A percentile compares a stretch with the other conserved stretches of the same genome.
Evolutionary conservation across 2,888 invertebrate species (phyloP).

Genomic region (Oxystoma pomonae): DNA sequence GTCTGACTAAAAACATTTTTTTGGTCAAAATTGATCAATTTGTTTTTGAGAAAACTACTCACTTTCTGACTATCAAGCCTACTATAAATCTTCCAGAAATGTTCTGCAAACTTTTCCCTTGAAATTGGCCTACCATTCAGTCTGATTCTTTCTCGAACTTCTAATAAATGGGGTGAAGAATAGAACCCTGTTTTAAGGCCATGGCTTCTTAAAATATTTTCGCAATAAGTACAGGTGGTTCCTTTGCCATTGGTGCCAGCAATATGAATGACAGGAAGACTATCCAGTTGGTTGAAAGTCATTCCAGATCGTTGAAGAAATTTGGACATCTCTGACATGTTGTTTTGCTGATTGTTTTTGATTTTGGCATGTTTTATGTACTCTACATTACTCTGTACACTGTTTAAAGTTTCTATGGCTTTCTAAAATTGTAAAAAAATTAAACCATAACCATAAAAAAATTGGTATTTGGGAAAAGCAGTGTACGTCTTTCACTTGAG

Average conservation of each 20-base stretch:
- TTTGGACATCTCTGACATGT: slow-evolving; percentile 27
- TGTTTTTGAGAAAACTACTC: slow-evolving; percentile 16
- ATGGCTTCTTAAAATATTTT: slow-evolving; percentile 79
- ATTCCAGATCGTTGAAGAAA: slow-evolving; percentile 55
- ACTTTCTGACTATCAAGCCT: slow-evolving; percentile 53
- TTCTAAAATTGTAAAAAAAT: slow-evolving; percentile 62
- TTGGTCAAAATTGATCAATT: not conserved
- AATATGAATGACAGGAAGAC: slow-evolving; percentile 86
- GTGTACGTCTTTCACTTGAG: too few relatives aligned
- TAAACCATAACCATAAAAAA: too few relatives aligned
- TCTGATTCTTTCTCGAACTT: slow-evolving; percentile 86
- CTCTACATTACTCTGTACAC: slow-evolving; percentile 69
- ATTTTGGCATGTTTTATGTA: slow-evolving; percentile 51
- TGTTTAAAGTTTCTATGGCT: slow-evolving; percentile 64
- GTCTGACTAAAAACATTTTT: slow-evolving; percentile 46
- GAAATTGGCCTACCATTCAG: slow-evolving; percentile 79
- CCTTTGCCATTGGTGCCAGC: slow-evolving; percentile 98
- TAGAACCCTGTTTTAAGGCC: slow-evolving; percentile 90
- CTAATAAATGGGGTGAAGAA: slow-evolving; percentile 93
- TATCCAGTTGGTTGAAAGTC: slow-evolving; percentile 60
- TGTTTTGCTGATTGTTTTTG: slow-evolving; percentile 32
- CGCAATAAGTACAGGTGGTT: slow-evolving; percentile 90
- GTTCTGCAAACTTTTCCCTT: slow-evolving; percentile 65
- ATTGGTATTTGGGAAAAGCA: too few relatives aligned
- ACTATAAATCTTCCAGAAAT: slow-evolving; percentile 81